phyloP scores from a whole-genome alignment of 2,113 vertebrate species.

The Alosa alosa region DNA sequence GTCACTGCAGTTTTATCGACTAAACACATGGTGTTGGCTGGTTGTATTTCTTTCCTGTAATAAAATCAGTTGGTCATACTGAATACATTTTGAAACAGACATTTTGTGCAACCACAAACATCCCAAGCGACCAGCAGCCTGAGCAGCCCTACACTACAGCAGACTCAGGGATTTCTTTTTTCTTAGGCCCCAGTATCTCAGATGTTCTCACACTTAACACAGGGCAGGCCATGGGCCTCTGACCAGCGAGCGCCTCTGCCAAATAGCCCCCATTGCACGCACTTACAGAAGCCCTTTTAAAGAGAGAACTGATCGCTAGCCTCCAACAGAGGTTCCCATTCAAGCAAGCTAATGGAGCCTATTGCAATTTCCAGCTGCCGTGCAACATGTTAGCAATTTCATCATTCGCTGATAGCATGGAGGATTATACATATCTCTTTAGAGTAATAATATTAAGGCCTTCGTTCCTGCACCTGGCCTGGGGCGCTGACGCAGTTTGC shows the following conservation, averaged over 20 bases:
- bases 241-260: background rate
- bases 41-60: conserved; percentile 48
- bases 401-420: background rate
- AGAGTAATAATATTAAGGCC: background rate
- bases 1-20: conserved; percentile 34
- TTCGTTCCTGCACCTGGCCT: background rate
- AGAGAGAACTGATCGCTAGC: background rate
- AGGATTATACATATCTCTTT: background rate
- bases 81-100: conserved; percentile 51
- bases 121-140: conserved; percentile 31
- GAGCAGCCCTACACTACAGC: background rate
- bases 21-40: conserved; percentile 45
- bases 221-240: background rate
- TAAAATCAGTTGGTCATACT: conserved; percentile 54
- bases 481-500: background rate
- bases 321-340: conserved; percentile 7
- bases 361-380: conserved; percentile 6
- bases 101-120: conserved; percentile 26
- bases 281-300: background rate
- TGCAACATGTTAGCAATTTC: conserved; percentile 16
- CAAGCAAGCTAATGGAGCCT: conserved; percentile 1
- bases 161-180: background rate
- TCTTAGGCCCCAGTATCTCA: background rate
- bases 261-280: background rate
- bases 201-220: background rate